phyloP scores from a whole-genome alignment of 1,140 invertebrate species.

The Galleria mellonella region DNA sequence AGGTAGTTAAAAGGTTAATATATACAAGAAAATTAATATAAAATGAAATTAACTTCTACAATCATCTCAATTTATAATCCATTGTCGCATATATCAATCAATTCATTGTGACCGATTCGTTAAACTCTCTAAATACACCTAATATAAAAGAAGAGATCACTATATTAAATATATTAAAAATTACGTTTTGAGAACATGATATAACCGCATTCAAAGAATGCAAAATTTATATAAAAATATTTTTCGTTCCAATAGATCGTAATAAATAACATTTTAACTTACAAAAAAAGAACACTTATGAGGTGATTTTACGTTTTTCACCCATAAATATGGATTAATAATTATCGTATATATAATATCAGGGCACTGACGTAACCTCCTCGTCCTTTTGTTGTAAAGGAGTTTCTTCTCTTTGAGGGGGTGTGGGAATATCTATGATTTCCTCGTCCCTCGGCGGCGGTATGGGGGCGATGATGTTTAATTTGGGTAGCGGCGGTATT shows the following conservation, averaged over 20 bases:
- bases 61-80: too few relatives aligned
- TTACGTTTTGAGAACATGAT: background rate
- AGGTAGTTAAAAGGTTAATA: too few relatives aligned
- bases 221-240: conserved; percentile 1
- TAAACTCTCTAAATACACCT: too few relatives aligned
- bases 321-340: background rate
- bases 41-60: too few relatives aligned
- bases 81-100: too few relatives aligned
- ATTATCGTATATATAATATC: background rate
- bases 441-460: conserved; percentile 10
- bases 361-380: background rate
- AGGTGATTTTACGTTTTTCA: background rate
- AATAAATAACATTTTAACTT: background rate
- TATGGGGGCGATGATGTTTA: conserved; percentile 18
- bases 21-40: too few relatives aligned
- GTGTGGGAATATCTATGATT: background rate
- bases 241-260: background rate
- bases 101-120: too few relatives aligned
- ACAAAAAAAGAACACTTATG: too few relatives aligned
- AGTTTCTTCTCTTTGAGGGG: background rate
- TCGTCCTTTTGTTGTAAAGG: background rate
- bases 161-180: too few relatives aligned
- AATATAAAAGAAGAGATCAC: background rate
- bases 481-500: conserved; percentile 47
- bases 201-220: background rate